Base-by-base conservation (phyloP, 2,797 vertebrate genomes). In the Chaunax sp. region DNA sequence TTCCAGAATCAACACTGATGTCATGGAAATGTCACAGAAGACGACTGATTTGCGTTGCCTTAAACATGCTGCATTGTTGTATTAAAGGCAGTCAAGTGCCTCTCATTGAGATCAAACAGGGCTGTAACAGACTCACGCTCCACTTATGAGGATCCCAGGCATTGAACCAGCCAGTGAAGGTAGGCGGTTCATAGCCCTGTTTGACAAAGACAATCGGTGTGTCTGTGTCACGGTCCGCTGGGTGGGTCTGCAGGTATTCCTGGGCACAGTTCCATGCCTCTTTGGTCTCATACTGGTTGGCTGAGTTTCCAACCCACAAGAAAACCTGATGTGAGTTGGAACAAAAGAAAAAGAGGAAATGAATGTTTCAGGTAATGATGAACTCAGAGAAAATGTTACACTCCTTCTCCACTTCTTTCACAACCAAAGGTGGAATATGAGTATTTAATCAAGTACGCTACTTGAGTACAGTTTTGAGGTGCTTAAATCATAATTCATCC, bases 101-200 rank as follows among this genome's bases (percentile, higher is more conserved):
- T 37, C 46, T 20, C 41, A 6, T 12, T 58, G 62, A 25, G 52
- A 60, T 71, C 44, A 68, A 4, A 69, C 14, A 15, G 41, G 19
- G 20, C 38, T 19, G 0, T 8, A 8, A 43, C 44, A 7, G 49
- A 96, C 96, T 96, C 90, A 97, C 96, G 0, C 93, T 97, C 95
- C 96, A 97, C 83, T 96, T 97, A 43, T 96, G 95, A 26, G 95
- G 89, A 74, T 98, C 96, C 96, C 96, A 98, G 1, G 96, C 96
- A 0, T 91, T 92, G 90, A 97, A 98, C 96, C 96, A 98, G 9
- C 96, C 96, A 0, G 96, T 98, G 90, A 97, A 98, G 23, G 95
- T 98, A 40, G 92, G 93, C 0, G 96, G 96, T 44, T 98, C 96
- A 0, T 81, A 79, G 45, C 95, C 95, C 88, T 98, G 96, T 72